Evolutionary conservation across 1,140 invertebrate species (phyloP).

Genomic region (Marisa cornuarietis): DNA sequence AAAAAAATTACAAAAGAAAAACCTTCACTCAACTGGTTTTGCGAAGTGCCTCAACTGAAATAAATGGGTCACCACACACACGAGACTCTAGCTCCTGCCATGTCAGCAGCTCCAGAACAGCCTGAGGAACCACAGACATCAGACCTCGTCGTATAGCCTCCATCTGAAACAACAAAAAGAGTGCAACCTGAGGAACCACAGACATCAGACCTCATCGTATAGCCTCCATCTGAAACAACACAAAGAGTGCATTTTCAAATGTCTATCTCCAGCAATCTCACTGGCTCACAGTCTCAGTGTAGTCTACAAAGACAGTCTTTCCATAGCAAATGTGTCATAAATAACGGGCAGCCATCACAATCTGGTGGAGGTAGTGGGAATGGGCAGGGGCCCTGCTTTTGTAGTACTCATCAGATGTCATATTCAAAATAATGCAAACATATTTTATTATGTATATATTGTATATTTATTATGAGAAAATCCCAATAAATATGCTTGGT

Average conservation of each 20-base stretch:
- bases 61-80: slow-evolving; percentile 64
- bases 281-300: no score
- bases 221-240: slow-evolving; percentile 54
- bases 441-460: no score
- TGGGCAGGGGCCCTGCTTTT: no score
- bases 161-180: slow-evolving; percentile 55
- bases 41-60: slow-evolving; percentile 60
- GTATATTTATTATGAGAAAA: no score
- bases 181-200: slow-evolving; percentile 63
- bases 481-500: no score
- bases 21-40: slow-evolving; percentile 46
- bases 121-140: slow-evolving; percentile 62
- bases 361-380: no score
- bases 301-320: no score
- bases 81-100: slow-evolving; percentile 65
- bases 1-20: no score
- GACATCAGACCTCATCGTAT: slow-evolving; percentile 58
- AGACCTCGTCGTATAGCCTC: slow-evolving; percentile 57
- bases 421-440: no score
- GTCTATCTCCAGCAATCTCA: not conserved
- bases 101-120: slow-evolving; percentile 61
- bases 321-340: no score
- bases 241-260: not conserved
- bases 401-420: no score
- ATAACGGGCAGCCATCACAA: no score